Evolutionary conservation across 2,113 vertebrate species (phyloP).

Genomic region (Phoxinus phoxinus): DNA sequence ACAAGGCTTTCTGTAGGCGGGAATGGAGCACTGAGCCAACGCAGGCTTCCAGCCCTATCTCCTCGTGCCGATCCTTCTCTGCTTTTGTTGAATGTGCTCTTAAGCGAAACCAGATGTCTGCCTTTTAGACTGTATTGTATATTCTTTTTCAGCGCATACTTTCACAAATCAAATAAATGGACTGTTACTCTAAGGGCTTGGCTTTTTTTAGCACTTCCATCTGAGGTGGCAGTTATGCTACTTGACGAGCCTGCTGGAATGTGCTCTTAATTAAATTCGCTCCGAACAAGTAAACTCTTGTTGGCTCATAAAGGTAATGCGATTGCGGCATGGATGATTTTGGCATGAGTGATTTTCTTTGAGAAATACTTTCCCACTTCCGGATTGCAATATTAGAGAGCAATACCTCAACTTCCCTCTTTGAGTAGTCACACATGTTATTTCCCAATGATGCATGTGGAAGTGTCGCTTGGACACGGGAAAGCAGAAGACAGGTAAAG

Average conservation of each 20-base stretch:
- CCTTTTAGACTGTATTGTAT: slow-evolving; percentile 58
- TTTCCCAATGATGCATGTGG: slow-evolving; percentile 46
- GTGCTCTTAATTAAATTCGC: slow-evolving; percentile 53
- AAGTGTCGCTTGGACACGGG: background rate
- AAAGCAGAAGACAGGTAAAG: slow-evolving; percentile 40
- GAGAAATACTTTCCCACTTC: slow-evolving; percentile 27
- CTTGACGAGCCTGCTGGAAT: slow-evolving; percentile 72
- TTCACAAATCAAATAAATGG: slow-evolving; percentile 68
- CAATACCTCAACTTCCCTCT: slow-evolving; percentile 25
- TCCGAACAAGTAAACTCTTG: slow-evolving; percentile 78
- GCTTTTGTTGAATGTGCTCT: slow-evolving; percentile 63
- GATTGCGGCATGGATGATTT: slow-evolving; percentile 24
- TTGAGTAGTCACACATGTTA: slow-evolving; percentile 23
- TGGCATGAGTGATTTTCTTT: background rate
- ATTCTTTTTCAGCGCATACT: slow-evolving; percentile 61
- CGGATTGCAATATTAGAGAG: slow-evolving; percentile 15
- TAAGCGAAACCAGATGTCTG: slow-evolving; percentile 70
- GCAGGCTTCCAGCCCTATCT: slow-evolving; percentile 58
- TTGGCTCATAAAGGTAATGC: slow-evolving; percentile 64
- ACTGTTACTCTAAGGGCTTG: slow-evolving; percentile 56
- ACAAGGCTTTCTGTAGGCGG: slow-evolving; percentile 60
- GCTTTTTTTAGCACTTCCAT: slow-evolving; percentile 56
- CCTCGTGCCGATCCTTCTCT: slow-evolving; percentile 57
- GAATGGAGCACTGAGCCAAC: slow-evolving; percentile 57
- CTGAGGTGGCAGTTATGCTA: slow-evolving; percentile 52